Percentiles rank a stretch among this genome's conserved stretches.
phyloP scores from a whole-genome alignment of 2,113 vertebrate genomes.

The Fulica atra region DNA sequence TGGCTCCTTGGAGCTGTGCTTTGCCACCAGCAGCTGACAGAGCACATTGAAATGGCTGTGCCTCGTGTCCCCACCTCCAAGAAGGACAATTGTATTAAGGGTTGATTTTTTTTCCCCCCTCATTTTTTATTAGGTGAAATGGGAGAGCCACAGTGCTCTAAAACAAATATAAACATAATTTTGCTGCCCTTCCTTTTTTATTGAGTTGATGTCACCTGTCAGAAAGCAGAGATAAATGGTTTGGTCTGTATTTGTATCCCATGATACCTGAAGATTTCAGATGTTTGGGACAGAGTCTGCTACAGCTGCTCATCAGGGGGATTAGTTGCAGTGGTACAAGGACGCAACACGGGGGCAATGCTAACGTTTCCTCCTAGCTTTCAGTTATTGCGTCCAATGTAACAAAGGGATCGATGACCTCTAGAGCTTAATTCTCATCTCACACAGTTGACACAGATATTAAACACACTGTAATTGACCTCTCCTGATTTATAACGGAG shows the following conservation, averaged over 20 bases:
- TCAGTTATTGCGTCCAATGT: background rate
- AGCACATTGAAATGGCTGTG: background rate
- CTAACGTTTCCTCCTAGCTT: background rate
- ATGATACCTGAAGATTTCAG: background rate
- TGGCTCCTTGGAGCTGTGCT: background rate
- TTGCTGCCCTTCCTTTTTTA: background rate
- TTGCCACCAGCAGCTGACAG: background rate
- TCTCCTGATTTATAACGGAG: background rate
- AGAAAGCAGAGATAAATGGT: background rate
- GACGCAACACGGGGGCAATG: background rate
- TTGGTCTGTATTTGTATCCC: background rate
- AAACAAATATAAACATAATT: background rate
- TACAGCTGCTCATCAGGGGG: background rate
- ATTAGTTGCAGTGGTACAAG: background rate
- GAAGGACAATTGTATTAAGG: slow-evolving; percentile 29
- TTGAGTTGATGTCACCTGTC: background rate
- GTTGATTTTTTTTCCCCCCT: background rate
- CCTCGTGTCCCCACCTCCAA: background rate
- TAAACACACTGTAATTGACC: background rate
- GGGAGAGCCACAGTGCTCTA: background rate
- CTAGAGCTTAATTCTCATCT: background rate
- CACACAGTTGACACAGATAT: background rate
- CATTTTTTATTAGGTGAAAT: background rate
- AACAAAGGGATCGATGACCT: background rate
- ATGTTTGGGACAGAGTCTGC: background rate